Base-by-base conservation (phyloP, 1,140 invertebrate genomes). In the Drosophila virilis region DNA sequence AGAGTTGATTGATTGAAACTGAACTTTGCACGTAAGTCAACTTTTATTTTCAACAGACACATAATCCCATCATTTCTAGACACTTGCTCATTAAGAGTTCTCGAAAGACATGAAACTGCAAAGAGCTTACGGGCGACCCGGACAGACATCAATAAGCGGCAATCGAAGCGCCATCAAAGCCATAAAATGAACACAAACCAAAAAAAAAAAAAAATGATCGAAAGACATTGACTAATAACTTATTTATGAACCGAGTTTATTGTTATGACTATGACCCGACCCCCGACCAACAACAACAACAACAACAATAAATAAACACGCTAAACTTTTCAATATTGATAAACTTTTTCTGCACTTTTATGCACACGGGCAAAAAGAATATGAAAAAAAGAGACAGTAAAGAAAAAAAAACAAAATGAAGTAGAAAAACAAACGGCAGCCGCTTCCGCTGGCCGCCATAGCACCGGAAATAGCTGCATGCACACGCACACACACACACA, bases 301-400 rank as follows among this genome's bases (percentile, higher is more conserved):
- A 51, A 43, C 81, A 75, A 68, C 62, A 74, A 74, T 74, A 85
- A 84, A 85, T 75, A 84, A 64, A 69, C 79, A 66, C 64, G 74
- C 82, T 75, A 73, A 85, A 78, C 75, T 85, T 85, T 85, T 78
- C 82, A 78, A 86, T 85, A 82, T 85, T 86, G 83, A 78, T 86
- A 86, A 85, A 82, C 82, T 86, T 85, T 85, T 78, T 69, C 66
- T 81, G 75, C 68, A 84, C 50, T 80, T 80, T 74, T 28, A 28
- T 65, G 57, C 61, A 54, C 55, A 71, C 13, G 37, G 52, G 4
- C 17, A 71, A 45, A 50, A 62, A 46, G 43, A 51, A 22, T 60
- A 50, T 57, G 45, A 48, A 37, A 48, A 22, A 40, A 33, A 58
- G 40, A 54, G 45, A 73, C 60, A 67, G 51, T 46, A 17, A 55